Conservation (phyloP, 2,888 invertebrate genomes). For the Macrophya annulata region DNA sequence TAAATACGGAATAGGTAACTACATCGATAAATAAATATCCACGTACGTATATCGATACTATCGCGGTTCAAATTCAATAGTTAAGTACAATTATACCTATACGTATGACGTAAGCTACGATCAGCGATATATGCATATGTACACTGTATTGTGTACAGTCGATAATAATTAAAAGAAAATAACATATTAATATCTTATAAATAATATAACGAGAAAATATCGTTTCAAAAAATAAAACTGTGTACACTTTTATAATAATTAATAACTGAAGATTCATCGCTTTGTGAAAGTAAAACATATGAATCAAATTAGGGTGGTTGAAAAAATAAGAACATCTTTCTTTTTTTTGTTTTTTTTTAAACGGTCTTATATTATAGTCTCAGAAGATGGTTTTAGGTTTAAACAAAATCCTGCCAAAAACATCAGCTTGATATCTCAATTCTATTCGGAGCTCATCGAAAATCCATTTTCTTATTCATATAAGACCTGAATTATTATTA, state of each 20-base stretch:
- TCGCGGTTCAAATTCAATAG: background rate
- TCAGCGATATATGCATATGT: background rate
- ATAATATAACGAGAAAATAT: background rate
- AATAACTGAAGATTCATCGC: background rate
- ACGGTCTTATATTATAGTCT: no score
- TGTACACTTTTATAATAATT: background rate
- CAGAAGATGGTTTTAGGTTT: no score
- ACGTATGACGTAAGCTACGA: background rate
- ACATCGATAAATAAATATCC: constrained; percentile 27
- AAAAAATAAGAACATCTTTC: no score
- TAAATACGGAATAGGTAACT: constrained; percentile 33
- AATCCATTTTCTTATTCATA: no score
- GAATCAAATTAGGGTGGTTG: no score
- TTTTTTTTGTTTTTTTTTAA: no score
- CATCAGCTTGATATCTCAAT: no score
- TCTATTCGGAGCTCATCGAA: no score
- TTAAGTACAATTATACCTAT: background rate
- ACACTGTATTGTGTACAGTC: background rate
- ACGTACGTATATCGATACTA: background rate
- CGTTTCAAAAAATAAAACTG: background rate
- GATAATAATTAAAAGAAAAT: background rate
- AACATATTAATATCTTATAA: background rate
- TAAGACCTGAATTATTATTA: no score
- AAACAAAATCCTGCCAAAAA: no score
- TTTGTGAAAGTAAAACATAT: no score